phyloP scores from a whole-genome alignment of 2,113 vertebrate genomes.

The Gobius niger region DNA sequence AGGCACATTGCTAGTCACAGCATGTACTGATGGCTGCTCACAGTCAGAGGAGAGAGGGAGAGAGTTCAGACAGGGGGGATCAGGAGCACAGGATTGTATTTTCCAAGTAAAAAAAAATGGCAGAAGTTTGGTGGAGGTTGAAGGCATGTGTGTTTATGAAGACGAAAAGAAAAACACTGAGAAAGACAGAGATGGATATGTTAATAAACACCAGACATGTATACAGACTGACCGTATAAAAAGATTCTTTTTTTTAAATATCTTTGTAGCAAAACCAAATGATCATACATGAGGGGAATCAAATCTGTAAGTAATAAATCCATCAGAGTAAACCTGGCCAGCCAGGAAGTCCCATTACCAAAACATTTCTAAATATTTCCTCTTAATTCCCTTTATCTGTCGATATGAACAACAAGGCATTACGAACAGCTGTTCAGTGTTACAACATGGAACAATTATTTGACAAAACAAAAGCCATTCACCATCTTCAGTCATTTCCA shows the following conservation, averaged over 20 bases:
- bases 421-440: conserved; percentile 1
- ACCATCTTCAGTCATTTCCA: neutral
- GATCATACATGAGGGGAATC: conserved; percentile 14
- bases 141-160: neutral
- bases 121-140: neutral
- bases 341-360: conserved; percentile 67
- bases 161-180: conserved; percentile 36
- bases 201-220: conserved; percentile 67
- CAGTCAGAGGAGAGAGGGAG: conserved; percentile 24
- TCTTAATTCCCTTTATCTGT: conserved; percentile 32
- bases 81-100: conserved; percentile 2
- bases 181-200: conserved; percentile 63
- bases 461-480: conserved; percentile 5
- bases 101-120: neutral
- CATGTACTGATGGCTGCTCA: conserved; percentile 55
- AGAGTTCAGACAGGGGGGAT: conserved; percentile 12
- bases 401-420: neutral
- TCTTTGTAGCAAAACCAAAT: conserved; percentile 38
- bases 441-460: conserved; percentile 4
- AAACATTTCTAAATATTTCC: conserved; percentile 27
- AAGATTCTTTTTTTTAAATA: conserved; percentile 67
- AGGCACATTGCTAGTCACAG: conserved; percentile 62
- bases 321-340: conserved; percentile 70
- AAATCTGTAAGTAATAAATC: conserved; percentile 31
- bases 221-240: conserved; percentile 54